Percentiles rank a stretch among this genome's conserved stretches.
These are phyloP conservation scores for Formicarius rufipectus DNA, from an alignment of 2,113 vertebrate genomes.

Conservation along the genomic window DNA sequence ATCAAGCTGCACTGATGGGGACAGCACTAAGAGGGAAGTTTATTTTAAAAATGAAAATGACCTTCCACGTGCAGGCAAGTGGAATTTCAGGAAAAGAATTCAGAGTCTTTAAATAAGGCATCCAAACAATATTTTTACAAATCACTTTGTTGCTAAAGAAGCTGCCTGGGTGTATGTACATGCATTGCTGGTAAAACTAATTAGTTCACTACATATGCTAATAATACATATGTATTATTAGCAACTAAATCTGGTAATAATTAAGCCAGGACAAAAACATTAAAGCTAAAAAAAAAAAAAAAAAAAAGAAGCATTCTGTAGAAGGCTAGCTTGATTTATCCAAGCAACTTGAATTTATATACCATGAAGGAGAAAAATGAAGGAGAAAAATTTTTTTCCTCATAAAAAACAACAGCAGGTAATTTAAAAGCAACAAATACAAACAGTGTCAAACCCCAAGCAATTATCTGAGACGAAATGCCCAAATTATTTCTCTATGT, in stretches of 20 bases:
- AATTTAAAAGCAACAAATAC: not conserved
- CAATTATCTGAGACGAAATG: not conserved
- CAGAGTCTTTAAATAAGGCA: not conserved
- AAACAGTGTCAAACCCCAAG: not conserved
- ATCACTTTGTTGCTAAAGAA: not conserved
- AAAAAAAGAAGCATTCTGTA: not conserved
- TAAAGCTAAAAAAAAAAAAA: not conserved
- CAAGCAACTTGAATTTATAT: not conserved
- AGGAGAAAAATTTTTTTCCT: not conserved
- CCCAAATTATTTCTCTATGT: not conserved
- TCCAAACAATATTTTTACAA: not conserved
- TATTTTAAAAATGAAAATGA: not conserved
- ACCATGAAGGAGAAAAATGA: not conserved
- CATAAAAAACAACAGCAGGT: not conserved
- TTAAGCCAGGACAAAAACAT: not conserved
- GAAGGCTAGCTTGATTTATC: not conserved
- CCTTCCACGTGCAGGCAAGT: not conserved
- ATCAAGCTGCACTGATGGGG: not conserved
- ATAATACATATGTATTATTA: not conserved
- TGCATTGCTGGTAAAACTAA: not conserved
- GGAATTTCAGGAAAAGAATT: not conserved
- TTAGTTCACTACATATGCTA: not conserved
- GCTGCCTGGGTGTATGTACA: not conserved
- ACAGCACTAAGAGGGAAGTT: not conserved
- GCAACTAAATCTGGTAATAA: not conserved